Evolutionary conservation across 2,113 vertebrate genomes (phyloP).

Genomic region (Oryzias javanicus): DNA sequence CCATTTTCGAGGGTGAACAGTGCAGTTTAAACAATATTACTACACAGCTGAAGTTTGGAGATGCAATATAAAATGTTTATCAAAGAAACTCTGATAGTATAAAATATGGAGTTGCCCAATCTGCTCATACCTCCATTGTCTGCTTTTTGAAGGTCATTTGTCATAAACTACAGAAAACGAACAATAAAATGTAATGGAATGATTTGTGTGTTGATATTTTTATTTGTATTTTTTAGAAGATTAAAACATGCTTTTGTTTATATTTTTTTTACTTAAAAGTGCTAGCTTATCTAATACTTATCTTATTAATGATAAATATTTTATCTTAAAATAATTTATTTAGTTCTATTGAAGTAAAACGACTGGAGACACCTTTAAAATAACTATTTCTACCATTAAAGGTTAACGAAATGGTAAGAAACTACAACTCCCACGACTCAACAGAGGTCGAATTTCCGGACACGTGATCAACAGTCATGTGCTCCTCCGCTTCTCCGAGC

Average conservation of each 20-base stretch:
- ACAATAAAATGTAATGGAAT: conserved; percentile 56
- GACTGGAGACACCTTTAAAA: no score
- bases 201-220: not conserved
- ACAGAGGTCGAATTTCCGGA: not conserved
- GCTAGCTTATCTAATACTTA: no score
- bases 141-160: conserved; percentile 22
- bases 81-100: conserved; percentile 2
- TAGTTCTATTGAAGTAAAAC: no score
- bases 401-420: not conserved
- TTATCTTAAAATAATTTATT: no score
- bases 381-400: no score
- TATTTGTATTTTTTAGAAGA: not conserved
- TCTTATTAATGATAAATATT: no score
- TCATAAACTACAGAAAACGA: conserved; percentile 51
- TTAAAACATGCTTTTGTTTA: no score
- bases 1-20: not conserved
- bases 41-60: conserved; percentile 5
- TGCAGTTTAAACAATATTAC: conserved; percentile 1
- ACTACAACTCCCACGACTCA: conserved; percentile 54
- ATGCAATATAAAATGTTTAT: conserved; percentile 11
- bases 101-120: conserved; percentile 6
- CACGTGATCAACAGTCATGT: conserved; percentile 40
- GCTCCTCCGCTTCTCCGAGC: not conserved
- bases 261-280: no score
- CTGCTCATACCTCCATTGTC: conserved; percentile 21